A percentile compares a stretch with the other conserved stretches of the same genome.
These are phyloP conservation scores for Leptopterna dolabrata DNA, from an alignment of 2,888 invertebrate genomes.

Conservation along the genomic window DNA sequence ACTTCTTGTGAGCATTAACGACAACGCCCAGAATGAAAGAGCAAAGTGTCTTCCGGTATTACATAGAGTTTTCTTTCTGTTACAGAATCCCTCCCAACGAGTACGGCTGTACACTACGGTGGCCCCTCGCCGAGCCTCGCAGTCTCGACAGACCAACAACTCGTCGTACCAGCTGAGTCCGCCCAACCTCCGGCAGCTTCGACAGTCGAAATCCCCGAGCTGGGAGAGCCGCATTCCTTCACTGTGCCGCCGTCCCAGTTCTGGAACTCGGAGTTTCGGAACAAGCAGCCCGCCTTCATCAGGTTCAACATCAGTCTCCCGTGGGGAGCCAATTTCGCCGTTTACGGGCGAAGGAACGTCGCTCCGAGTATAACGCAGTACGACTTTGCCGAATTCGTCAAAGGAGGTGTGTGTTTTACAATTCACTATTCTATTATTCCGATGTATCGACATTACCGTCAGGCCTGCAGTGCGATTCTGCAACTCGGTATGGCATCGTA, in stretches of 20 bases:
- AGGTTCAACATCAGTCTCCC: constrained; percentile 89
- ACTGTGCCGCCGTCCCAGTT: constrained; percentile 91
- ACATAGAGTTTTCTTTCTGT: constrained; percentile 55
- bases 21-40: too few relatives aligned
- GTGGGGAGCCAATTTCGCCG: constrained; percentile 94
- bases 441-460: too few relatives aligned
- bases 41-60: too few relatives aligned
- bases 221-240: constrained; percentile 85
- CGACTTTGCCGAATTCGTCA: constrained; percentile 95
- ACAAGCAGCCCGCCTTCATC: constrained; percentile 90
- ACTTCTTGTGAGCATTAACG: too few relatives aligned
- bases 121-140: constrained; percentile 64
- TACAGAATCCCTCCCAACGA: constrained; percentile 80
- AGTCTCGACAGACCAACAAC: constrained; percentile 69
- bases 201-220: constrained; percentile 85
- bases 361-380: constrained; percentile 97
- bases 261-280: constrained; percentile 93
- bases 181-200: constrained; percentile 67
- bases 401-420: constrained; percentile 70
- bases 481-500: too few relatives aligned
- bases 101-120: constrained; percentile 76
- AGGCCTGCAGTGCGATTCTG: too few relatives aligned
- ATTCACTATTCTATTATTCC: neutral
- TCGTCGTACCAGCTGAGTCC: constrained; percentile 69
- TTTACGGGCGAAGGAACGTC: constrained; percentile 93